These are phyloP conservation scores for Cercopithecus hamlyni DNA, from an alignment of 2,797 vertebrate genomes.

Conservation along the genomic window DNA sequence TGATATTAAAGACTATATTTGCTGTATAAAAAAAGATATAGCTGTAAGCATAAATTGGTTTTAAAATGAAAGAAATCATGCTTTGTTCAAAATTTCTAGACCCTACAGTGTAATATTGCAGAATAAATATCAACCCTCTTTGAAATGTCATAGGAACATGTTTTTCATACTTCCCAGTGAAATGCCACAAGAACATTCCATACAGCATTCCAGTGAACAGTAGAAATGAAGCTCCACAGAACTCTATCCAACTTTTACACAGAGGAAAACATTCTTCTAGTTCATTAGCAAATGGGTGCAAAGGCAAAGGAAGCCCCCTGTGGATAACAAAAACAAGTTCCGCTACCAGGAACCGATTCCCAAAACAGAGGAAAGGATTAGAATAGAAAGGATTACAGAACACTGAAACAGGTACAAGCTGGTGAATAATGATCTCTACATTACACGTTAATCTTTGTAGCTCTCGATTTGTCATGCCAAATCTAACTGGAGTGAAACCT, in stretches of 20 bases:
- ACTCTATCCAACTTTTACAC: slow-evolving; percentile 45
- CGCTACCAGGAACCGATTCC: background rate
- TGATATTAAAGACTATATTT: background rate
- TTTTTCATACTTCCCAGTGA: slow-evolving; percentile 65
- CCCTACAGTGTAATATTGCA: background rate
- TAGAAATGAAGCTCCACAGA: slow-evolving; percentile 19
- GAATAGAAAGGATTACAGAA: slow-evolving; percentile 6
- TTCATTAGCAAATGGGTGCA: slow-evolving; percentile 46
- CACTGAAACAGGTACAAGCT: background rate
- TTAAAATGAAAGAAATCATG: slow-evolving; percentile 36
- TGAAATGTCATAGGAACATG: slow-evolving; percentile 43
- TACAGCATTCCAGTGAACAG: slow-evolving; percentile 47
- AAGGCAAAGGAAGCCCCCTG: slow-evolving; percentile 38
- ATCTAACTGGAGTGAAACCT: background rate
- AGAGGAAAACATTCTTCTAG: slow-evolving; percentile 62
- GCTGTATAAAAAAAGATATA: background rate
- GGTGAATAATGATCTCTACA: background rate
- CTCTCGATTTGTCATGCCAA: background rate
- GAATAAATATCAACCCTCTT: slow-evolving; percentile 32
- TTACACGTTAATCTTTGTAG: background rate
- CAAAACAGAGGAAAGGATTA: background rate
- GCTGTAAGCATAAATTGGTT: slow-evolving; percentile 1
- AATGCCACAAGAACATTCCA: slow-evolving; percentile 60
- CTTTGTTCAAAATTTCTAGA: slow-evolving; percentile 44
- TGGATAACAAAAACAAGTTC: slow-evolving; percentile 41